Base-by-base conservation (phyloP, 2,797 vertebrate species). In the Gallinago nigripennis region DNA sequence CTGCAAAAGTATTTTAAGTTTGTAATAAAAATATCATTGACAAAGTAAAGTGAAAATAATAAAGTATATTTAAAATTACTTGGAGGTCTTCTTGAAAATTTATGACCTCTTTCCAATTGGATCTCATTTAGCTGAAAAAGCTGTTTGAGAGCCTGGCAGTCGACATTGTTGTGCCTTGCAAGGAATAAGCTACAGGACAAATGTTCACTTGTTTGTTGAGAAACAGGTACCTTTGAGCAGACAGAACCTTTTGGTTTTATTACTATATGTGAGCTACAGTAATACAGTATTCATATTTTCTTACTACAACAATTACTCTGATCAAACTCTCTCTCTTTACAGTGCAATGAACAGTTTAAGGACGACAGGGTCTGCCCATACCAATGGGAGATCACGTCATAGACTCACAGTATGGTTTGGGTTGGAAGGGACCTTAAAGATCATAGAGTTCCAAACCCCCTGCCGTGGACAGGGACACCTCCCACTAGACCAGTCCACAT, bases 1-100 rank as follows among this genome's bases (percentile, higher is more conserved):
- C 94, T 89, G 81, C 72, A 78, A 27, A 93, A 96, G 92, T 93
- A 92, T 96, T 95, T 95, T 78, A 93, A 94, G 82, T 92, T 94
- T 73, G 85, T 89, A 86, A 95, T 94, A 94, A 91, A 96, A 94
- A 92, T 94, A 96, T 90, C 65, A 79, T 95, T 92, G 94, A 95
- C 90, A 92, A 96, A 95, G 45, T 84, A 88, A 93, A 96, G 79
- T 80, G 94, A 92, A 96, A 94, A 94, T 94, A 94, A 95, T 95
- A 92, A 94, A 96, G 65, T 87, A 76, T 82, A 70, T 90, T 94
- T 94, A 72, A 95, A 96, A 89, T 87, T 94, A 92, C 91, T 95
- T 94, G 75, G 76, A 92, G 76, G 53, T 94, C 78, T 69, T 96
- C 86, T 94, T 86, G 89, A 95, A 92, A 96, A 88, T 96, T 91